Evolutionary conservation across 2,113 vertebrate genomes (phyloP), one percentile per base, ranked within the genome.

Genomic region (Rhizomys pruinosus): DNA sequence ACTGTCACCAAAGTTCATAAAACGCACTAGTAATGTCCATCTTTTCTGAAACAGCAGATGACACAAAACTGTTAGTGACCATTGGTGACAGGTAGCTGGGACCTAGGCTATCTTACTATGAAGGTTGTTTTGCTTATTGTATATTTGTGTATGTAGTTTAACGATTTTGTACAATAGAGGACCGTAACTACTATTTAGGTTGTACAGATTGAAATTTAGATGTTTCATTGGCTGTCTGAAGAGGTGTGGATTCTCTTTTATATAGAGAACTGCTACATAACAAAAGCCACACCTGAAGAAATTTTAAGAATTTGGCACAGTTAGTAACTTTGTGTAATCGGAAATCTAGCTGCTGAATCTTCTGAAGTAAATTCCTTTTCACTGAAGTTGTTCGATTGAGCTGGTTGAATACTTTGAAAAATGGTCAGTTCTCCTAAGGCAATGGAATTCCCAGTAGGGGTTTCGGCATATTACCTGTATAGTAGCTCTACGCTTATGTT

Each of bases 91-190:
- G 95, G 68, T 96, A 96, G 97, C 97, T 97, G 97, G 95, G 96
- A 98, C 96, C 97, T 97, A 98, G 97, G 97, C 97, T 97, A 91
- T 97, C 97, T 90, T 97, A 97, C 95, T 97, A 97, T 98, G 98
- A 98, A 98, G 98, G 97, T 98, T 98, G 97, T 98, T 98, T 95
- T 98, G 98, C 98, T 98, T 98, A 97, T 98, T 99, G 99, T 99
- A 99, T 99, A 99, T 99, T 99, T 99, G 98, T 99, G 99, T 99
- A 99, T 98, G 98, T 99, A 99, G 99, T 99, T 99, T 99, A 99
- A 99, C 99, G 99, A 98, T 98, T 98, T 98, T 99, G 99, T 99
- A 99, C 99, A 98, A 99, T 99, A 99, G 98, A 97, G 97, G 98
- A 98, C 98, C 98, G 98, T 99, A 98, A 98, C 98, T 99, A 98